Percentiles rank a stretch among this genome's conserved stretches.
Evolutionary conservation across 2,797 vertebrate genomes (phyloP).

Genomic region (Champsocephalus gunnari): DNA sequence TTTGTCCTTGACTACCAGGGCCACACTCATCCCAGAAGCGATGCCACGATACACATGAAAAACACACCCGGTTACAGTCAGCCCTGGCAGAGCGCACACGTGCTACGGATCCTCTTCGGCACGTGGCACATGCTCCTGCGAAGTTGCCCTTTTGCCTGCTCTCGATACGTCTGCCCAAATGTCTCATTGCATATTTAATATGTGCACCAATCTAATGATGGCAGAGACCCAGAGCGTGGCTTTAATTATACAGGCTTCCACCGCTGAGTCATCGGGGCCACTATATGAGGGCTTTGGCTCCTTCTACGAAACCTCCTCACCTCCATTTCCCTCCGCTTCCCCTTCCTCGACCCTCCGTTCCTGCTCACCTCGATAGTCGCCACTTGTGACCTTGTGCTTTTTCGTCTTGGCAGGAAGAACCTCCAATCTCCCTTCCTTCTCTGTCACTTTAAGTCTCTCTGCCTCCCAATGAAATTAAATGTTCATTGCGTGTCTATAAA

Average conservation of each 20-base stretch:
- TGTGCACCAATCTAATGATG: slow-evolving; percentile 65
- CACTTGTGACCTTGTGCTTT: background rate
- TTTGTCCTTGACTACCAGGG: slow-evolving; percentile 11
- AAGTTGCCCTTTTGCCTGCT: slow-evolving; percentile 71
- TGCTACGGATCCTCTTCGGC: slow-evolving; percentile 41
- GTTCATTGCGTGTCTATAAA: slow-evolving; percentile 53
- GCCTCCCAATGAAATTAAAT: slow-evolving; percentile 53
- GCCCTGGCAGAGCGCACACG: slow-evolving; percentile 16
- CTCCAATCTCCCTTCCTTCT: slow-evolving; percentile 8
- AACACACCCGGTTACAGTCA: background rate
- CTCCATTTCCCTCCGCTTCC: slow-evolving; percentile 18
- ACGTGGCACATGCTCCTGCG: slow-evolving; percentile 47
- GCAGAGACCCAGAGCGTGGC: slow-evolving; percentile 56
- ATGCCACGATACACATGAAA: background rate
- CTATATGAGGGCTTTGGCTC: slow-evolving; percentile 27
- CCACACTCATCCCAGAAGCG: slow-evolving; percentile 3
- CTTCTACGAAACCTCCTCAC: slow-evolving; percentile 42
- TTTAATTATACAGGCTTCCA: slow-evolving; percentile 70
- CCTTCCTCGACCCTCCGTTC: background rate
- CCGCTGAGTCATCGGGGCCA: slow-evolving; percentile 62
- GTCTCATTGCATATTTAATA: slow-evolving; percentile 80
- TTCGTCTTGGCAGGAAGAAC: background rate
- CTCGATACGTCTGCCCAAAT: slow-evolving; percentile 61
- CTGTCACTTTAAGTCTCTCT: slow-evolving; percentile 36
- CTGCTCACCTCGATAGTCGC: background rate